phyloP scores from a whole-genome alignment of 2,113 vertebrate species.

The Neogobius melanostomus region DNA sequence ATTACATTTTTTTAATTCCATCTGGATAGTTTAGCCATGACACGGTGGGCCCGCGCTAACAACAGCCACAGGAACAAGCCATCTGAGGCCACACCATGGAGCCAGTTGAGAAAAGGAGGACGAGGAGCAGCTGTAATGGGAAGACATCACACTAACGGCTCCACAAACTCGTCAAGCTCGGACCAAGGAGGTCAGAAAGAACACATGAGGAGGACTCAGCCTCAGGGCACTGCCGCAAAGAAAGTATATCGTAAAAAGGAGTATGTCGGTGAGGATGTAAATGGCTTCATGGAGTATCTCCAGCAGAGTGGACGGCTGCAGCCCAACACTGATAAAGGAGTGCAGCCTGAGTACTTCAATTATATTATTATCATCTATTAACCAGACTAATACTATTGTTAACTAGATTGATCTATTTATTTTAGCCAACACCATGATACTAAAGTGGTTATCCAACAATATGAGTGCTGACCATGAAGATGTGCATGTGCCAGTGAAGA shows the following conservation, averaged over 20 bases:
- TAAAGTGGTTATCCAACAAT: conserved; percentile 84
- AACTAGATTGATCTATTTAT: neutral
- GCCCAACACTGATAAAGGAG: conserved; percentile 11
- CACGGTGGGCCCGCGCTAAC: conserved; percentile 86
- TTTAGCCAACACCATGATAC: conserved; percentile 81
- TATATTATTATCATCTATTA: neutral
- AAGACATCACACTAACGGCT: neutral
- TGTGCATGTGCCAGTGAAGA: conserved; percentile 70
- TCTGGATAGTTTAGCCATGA: conserved; percentile 75
- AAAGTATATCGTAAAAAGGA: conserved; percentile 80
- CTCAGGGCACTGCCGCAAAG: conserved; percentile 30
- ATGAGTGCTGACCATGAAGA: conserved; percentile 95
- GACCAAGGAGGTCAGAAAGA: neutral
- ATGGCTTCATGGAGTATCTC: conserved; percentile 85
- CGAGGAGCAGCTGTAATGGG: neutral
- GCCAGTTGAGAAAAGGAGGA: conserved; percentile 64
- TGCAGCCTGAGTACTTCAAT: conserved; percentile 43
- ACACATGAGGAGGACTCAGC: conserved; percentile 46
- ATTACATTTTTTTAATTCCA: neutral
- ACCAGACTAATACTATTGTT: neutral
- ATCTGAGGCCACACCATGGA: conserved; percentile 86
- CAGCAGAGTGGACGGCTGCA: conserved; percentile 57
- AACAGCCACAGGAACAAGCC: conserved; percentile 74
- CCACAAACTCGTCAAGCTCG: neutral
- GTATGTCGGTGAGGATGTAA: conserved; percentile 84